Conservation (phyloP, 2,113 vertebrate genomes). For the Penelope pileata region DNA sequence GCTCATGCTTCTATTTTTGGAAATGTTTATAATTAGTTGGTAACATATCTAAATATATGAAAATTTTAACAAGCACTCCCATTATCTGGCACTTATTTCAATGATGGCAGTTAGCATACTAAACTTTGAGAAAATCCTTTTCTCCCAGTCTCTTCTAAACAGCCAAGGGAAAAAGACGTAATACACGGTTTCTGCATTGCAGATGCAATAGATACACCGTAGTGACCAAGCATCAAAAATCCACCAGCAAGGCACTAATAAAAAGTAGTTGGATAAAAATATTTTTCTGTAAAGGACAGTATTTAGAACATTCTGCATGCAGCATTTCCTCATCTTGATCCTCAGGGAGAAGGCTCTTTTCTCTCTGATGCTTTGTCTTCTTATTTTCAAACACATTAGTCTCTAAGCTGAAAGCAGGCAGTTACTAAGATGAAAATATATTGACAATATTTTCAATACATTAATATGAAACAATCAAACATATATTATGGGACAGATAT, state of each 20-base stretch:
- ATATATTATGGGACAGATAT: not conserved
- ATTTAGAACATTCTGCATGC: not conserved
- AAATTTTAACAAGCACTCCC: not conserved
- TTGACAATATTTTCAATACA: not conserved
- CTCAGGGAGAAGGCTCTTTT: not conserved
- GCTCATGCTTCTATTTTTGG: rapidly evolving
- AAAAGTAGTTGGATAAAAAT: not conserved
- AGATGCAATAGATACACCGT: not conserved
- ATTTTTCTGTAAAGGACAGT: not conserved
- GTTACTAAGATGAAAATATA: not conserved
- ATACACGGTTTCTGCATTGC: not conserved
- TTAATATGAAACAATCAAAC: not conserved
- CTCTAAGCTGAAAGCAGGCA: not conserved
- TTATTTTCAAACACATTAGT: not conserved
- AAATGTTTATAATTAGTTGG: not conserved
- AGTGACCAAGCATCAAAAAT: not conserved
- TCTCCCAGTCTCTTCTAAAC: not conserved
- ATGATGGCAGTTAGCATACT: rapidly evolving
- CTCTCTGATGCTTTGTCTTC: not conserved
- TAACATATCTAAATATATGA: not conserved
- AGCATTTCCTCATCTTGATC: not conserved
- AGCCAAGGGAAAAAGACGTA: not conserved
- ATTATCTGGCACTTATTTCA: not conserved
- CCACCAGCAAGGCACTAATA: not conserved
- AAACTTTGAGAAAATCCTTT: not conserved